Evolutionary conservation across 2,113 vertebrate species (phyloP), one percentile per base, ranked within the genome.

Genomic region (Laticauda colubrina): DNA sequence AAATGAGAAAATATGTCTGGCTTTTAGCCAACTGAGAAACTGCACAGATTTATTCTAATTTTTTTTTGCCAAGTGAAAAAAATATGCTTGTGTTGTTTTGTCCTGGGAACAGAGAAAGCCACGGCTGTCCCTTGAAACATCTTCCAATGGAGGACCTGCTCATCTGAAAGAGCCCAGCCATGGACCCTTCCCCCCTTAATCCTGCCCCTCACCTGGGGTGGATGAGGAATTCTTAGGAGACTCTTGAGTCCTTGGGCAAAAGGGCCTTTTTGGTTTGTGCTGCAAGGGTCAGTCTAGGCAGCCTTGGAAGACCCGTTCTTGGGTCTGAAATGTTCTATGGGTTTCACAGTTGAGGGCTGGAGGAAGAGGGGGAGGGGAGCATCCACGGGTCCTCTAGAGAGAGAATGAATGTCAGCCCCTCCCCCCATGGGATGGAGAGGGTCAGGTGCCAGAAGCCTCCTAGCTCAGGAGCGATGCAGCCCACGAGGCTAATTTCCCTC

Each of bases 391-490:
- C n/a, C n/a, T 88, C 57, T 14, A 26, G 61, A 3, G 94, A 91
- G 95, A 93, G 91, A 81, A 69, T 89, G 91, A 94, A 20, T 93
- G 95, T 95, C 93, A 94, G 5, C 75, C 85, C 34, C 43, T 4
- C 43, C 45, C 55, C 48, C 92, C 95, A 88, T 92, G 96, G 92
- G 95, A 94, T 81, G 88, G 39, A 43, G 4, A 48, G 95, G 97
- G 97, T 97, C 97, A 97, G 97, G 95, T 96, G 96, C 95, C 94
- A 96, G 64, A 95, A 97, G 96, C 96, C 97, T 88, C 85, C 56
- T 94, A 94, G 95, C 95, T 95, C 87, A 93, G 90, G 95, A 3
- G 29, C 0, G 64, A n/a, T n/a, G 64, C 97, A 95, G 93, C 95
- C 96, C 95, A 97, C 96, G 95, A 94, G 95, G 95, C 96, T 94